Conservation (phyloP, 2,113 vertebrate species). For the Larimichthys crocea region DNA sequence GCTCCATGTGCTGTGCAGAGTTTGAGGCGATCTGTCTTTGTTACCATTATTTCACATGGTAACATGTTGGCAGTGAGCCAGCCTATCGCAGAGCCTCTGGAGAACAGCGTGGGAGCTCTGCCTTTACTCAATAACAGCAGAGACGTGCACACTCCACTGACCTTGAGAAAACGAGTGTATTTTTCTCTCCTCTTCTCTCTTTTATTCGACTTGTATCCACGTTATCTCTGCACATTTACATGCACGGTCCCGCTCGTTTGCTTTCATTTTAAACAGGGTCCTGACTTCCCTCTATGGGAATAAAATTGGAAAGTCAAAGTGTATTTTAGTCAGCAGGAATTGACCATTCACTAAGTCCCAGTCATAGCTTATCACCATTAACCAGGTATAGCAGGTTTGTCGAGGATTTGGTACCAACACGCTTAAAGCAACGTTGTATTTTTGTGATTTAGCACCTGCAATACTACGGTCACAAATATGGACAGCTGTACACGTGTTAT, state of each 20-base stretch:
- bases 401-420: too few relatives aligned
- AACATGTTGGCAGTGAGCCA: constrained; percentile 29
- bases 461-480: too few relatives aligned
- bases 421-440: background rate
- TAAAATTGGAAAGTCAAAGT: background rate
- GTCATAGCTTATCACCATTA: background rate
- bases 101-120: constrained; percentile 25
- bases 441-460: too few relatives aligned
- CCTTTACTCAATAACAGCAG: constrained; percentile 27
- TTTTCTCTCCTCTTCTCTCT: background rate
- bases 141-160: constrained; percentile 25
- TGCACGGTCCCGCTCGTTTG: background rate
- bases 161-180: constrained; percentile 28
- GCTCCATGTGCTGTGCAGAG: constrained; percentile 4
- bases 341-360: background rate
- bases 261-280: constrained; percentile 11
- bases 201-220: background rate
- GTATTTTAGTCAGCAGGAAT: background rate
- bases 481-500: too few relatives aligned
- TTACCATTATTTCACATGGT: constrained; percentile 38
- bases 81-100: constrained; percentile 49
- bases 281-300: background rate
- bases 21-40: constrained; percentile 26
- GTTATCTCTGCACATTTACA: background rate
- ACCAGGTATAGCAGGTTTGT: background rate